Conservation (phyloP, 1,140 invertebrate genomes). For the Bombus consobrinus region DNA sequence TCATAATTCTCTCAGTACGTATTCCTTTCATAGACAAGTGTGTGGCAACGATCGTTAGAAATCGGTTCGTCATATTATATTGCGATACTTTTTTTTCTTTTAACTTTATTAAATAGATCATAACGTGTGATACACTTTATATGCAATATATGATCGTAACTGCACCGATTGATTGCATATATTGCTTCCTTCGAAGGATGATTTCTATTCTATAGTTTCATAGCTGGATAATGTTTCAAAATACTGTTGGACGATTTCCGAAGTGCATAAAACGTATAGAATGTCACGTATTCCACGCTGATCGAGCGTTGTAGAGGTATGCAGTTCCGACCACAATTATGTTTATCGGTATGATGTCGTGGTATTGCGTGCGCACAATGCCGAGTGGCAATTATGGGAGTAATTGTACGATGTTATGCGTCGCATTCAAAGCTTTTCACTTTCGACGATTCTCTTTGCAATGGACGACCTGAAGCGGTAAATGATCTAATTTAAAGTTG, state of each 20-base stretch:
- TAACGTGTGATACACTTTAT: too few relatives aligned
- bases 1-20: background rate
- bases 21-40: too few relatives aligned
- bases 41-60: slow-evolving; percentile 2
- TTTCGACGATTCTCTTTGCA: background rate
- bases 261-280: background rate
- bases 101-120: background rate
- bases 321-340: slow-evolving; percentile 2
- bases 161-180: background rate
- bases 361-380: background rate
- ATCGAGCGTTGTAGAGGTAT: background rate
- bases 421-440: background rate
- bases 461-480: too few relatives aligned
- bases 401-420: background rate
- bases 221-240: background rate
- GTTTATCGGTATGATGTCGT: background rate
- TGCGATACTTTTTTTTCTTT: background rate
- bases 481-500: too few relatives aligned
- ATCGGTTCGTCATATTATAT: background rate
- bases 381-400: background rate
- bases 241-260: background rate
- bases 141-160: background rate
- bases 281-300: background rate
- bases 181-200: background rate
- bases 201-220: background rate